These are phyloP conservation scores for Cercocebus atys DNA, from an alignment of 2,113 vertebrate species.

Conservation along the genomic window DNA sequence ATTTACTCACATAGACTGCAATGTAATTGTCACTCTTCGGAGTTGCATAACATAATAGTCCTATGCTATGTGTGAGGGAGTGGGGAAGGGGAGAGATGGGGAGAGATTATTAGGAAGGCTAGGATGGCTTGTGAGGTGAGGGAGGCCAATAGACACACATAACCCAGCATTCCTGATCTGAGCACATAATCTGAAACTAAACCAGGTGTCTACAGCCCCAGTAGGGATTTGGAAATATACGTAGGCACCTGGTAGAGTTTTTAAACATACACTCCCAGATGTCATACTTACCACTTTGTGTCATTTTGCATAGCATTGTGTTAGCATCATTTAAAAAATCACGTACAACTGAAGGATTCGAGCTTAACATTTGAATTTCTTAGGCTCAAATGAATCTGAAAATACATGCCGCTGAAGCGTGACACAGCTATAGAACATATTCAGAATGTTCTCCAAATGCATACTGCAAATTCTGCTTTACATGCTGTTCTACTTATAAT, in stretches of 20 bases:
- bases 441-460: conserved; percentile 5
- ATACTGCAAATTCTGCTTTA: neutral
- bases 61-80: neutral
- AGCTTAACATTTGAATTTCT: conserved; percentile 16
- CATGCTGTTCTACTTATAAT: neutral
- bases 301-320: neutral
- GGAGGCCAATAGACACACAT: neutral
- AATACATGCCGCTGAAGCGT: neutral
- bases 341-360: neutral
- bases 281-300: neutral
- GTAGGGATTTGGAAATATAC: neutral
- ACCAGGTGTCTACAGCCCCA: neutral
- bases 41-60: neutral
- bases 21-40: neutral
- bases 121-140: neutral
- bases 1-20: neutral
- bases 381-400: neutral
- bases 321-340: neutral
- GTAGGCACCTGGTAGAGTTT: neutral
- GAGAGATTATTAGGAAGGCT: neutral
- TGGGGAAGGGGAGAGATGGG: neutral
- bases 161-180: neutral
- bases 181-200: neutral
- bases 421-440: neutral
- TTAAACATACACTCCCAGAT: neutral